Percentiles rank a stretch among this genome's conserved stretches.
phyloP scores from a whole-genome alignment of 2,113 vertebrate species.

The Anas platyrhynchos region DNA sequence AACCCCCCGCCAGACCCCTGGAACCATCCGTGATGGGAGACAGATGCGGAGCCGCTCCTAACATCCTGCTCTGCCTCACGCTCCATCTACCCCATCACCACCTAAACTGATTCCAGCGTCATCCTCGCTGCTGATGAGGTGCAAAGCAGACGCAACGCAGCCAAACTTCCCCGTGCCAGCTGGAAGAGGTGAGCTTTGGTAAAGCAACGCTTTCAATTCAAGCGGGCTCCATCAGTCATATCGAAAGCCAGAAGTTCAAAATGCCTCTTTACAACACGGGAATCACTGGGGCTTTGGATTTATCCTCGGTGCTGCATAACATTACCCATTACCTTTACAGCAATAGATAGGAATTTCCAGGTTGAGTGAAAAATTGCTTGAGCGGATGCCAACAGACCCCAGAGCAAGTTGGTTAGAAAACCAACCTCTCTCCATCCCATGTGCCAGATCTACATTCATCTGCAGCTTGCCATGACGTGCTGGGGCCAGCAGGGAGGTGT shows the following conservation, averaged over 20 bases:
- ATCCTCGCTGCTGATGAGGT: slow-evolving; percentile 49
- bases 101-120: slow-evolving; percentile 60
- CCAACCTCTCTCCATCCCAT: accelerated
- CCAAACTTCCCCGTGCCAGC: slow-evolving; percentile 24
- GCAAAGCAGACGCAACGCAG: background rate
- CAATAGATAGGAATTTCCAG: slow-evolving; percentile 31
- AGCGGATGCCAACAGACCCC: background rate
- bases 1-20: slow-evolving; percentile 10
- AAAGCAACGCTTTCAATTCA: background rate
- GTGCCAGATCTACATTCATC: background rate
- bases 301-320: background rate
- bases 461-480: background rate
- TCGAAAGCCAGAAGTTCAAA: background rate
- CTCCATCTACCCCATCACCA: slow-evolving; percentile 60
- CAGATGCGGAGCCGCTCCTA: slow-evolving; percentile 50
- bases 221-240: background rate
- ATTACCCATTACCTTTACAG: background rate
- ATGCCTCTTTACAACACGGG: background rate
- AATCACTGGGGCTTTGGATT: background rate
- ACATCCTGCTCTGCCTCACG: slow-evolving; percentile 58
- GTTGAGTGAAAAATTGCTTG: background rate
- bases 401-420: background rate
- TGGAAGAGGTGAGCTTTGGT: slow-evolving; percentile 60
- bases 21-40: background rate
- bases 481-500: background rate